These are phyloP conservation scores for Aldrovandia affinis DNA, from an alignment of 2,797 vertebrate genomes.

Conservation along the genomic window DNA sequence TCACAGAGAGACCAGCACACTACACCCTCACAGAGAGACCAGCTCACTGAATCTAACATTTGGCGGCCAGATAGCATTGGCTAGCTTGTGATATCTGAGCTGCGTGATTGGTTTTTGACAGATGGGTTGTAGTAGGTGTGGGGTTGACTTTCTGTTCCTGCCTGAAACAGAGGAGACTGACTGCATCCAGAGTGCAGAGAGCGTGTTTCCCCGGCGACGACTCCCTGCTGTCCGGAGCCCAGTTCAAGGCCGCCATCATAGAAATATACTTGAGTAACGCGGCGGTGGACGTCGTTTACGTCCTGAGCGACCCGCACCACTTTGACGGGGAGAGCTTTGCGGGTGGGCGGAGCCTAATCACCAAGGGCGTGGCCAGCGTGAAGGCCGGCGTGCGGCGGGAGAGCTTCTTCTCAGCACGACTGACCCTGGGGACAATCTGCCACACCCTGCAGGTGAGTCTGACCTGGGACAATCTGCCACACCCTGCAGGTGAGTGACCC, in stretches of 20 bases:
- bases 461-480: constrained; percentile 42
- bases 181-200: not conserved
- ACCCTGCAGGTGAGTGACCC: constrained; percentile 66
- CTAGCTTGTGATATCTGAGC: too few species aligned
- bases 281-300: constrained; percentile 51
- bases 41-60: too few species aligned
- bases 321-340: constrained; percentile 65
- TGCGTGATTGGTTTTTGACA: constrained; percentile 4
- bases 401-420: constrained; percentile 57
- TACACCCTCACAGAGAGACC: not conserved
- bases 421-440: constrained; percentile 58
- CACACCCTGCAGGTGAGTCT: constrained; percentile 71
- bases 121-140: not conserved
- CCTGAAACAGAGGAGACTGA: constrained; percentile 53
- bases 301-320: constrained; percentile 55
- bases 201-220: constrained; percentile 61
- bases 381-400: constrained; percentile 55
- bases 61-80: too few species aligned
- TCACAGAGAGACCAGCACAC: constrained; percentile 27
- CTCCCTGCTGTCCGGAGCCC: constrained; percentile 42
- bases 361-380: constrained; percentile 49
- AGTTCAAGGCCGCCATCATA: constrained; percentile 47
- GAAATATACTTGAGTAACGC: constrained; percentile 50
- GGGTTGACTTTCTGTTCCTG: constrained; percentile 30
- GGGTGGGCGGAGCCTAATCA: constrained; percentile 61